phyloP scores from a whole-genome alignment of 2,797 vertebrate species.

The Chromobotia macracanthus region DNA sequence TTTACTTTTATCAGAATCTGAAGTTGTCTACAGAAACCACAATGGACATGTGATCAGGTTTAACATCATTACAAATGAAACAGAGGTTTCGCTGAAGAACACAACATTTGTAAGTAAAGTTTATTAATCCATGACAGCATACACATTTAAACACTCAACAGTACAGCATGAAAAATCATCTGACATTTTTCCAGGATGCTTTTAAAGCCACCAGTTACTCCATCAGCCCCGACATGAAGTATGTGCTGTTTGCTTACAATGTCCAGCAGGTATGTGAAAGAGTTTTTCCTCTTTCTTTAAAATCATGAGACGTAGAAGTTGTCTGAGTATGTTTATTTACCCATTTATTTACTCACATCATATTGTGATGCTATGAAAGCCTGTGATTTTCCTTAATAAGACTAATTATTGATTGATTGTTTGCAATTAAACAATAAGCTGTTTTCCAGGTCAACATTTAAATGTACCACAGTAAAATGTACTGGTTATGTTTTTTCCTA shows the following conservation, averaged over 20 bases:
- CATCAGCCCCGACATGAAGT: conserved; percentile 92
- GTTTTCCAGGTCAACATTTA: too few relatives aligned
- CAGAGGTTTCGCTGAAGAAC: conserved; percentile 88
- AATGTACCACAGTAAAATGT: too few relatives aligned
- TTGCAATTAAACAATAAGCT: too few relatives aligned
- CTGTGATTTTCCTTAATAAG: too few relatives aligned
- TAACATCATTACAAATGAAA: conserved; percentile 89
- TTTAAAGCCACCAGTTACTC: conserved; percentile 94
- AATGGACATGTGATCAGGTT: conserved; percentile 92
- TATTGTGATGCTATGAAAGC: too few relatives aligned
- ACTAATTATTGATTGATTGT: too few relatives aligned
- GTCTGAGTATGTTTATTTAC: neutral
- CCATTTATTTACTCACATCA: neutral
- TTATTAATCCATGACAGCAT: neutral
- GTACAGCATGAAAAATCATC: neutral
- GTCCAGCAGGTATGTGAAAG: conserved; percentile 85
- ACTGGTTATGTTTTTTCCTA: too few relatives aligned
- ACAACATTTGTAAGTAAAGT: conserved; percentile 90
- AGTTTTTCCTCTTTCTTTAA: conserved; percentile 11
- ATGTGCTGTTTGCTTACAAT: conserved; percentile 93
- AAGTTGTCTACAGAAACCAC: conserved; percentile 92
- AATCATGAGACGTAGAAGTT: neutral
- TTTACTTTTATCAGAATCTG: conserved; percentile 79
- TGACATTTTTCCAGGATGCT: conserved; percentile 78
- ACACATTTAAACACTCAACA: neutral